phyloP scores from a whole-genome alignment of 2,797 vertebrate species.

The Limnodromus scolopaceus region DNA sequence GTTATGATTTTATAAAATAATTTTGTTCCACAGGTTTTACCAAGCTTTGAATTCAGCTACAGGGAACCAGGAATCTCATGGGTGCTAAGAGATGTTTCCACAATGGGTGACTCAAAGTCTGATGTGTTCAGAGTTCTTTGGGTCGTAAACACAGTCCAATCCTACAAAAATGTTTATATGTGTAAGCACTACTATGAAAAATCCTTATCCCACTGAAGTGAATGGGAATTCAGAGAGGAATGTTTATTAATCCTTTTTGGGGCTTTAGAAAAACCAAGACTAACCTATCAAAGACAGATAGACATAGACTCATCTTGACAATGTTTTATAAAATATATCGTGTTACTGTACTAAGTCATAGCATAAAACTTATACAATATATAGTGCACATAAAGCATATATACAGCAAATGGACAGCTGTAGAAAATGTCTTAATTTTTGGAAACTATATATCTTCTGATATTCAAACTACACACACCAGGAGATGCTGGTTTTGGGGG shows the following conservation, averaged over 20 bases:
- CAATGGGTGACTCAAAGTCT: neutral
- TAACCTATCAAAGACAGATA: neutral
- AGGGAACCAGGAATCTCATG: neutral
- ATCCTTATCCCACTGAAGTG: neutral
- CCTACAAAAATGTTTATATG: neutral
- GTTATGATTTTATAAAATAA: conserved; percentile 43
- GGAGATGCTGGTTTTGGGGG: neutral
- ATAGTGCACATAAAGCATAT: neutral
- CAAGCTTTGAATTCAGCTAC: neutral
- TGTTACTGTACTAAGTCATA: neutral
- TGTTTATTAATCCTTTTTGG: neutral
- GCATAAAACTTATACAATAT: neutral
- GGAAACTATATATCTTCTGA: neutral
- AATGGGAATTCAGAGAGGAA: neutral
- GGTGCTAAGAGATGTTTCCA: neutral
- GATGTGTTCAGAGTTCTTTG: neutral
- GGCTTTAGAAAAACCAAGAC: neutral
- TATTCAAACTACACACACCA: neutral
- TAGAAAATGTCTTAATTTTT: neutral
- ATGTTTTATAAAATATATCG: neutral
- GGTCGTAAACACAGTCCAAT: neutral
- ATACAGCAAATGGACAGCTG: neutral
- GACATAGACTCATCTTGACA: neutral
- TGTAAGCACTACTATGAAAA: neutral
- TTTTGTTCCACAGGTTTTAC: neutral